Percentiles rank a stretch among this genome's conserved stretches.
phyloP scores from a whole-genome alignment of 2,888 invertebrate species.

The Lasioglossum villosulum region DNA sequence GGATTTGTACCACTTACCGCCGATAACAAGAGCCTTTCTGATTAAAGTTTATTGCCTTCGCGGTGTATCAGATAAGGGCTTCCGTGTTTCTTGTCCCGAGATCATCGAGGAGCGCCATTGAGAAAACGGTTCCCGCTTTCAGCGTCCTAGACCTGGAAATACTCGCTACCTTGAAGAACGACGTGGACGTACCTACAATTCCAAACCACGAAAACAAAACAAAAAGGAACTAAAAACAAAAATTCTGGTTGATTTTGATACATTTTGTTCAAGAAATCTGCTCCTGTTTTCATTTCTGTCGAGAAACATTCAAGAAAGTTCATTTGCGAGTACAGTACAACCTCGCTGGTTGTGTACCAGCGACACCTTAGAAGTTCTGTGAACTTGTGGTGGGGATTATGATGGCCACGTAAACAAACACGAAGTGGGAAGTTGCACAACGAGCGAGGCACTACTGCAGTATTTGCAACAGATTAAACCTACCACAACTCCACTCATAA shows the following conservation, averaged over 20 bases:
- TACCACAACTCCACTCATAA: too few species aligned
- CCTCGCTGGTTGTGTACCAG: too few species aligned
- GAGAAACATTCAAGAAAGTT: too few species aligned
- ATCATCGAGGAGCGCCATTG: constrained; percentile 30
- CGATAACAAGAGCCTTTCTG: constrained; percentile 56
- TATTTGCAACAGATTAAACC: too few species aligned
- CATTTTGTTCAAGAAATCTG: not conserved
- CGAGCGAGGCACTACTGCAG: too few species aligned
- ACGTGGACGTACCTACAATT: not conserved
- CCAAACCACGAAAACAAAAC: not conserved
- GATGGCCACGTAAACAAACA: too few species aligned
- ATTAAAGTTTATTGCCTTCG: constrained; percentile 60
- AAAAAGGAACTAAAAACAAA: not conserved
- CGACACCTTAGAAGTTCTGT: too few species aligned
- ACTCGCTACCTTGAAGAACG: constrained; percentile 20
- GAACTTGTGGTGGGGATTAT: too few species aligned
- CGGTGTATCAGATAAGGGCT: constrained; percentile 59
- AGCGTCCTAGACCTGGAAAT: constrained; percentile 63
- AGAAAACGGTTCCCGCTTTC: constrained; percentile 14
- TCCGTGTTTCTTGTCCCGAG: constrained; percentile 58
- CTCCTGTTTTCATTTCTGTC: too few species aligned
- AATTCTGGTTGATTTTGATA: not conserved
- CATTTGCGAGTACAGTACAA: too few species aligned
- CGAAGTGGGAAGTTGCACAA: too few species aligned
- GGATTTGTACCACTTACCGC: constrained; percentile 52